Percentiles rank a stretch among this genome's conserved stretches.
phyloP scores from a whole-genome alignment of 1,140 invertebrate species.

The Drosophila bifasciata region DNA sequence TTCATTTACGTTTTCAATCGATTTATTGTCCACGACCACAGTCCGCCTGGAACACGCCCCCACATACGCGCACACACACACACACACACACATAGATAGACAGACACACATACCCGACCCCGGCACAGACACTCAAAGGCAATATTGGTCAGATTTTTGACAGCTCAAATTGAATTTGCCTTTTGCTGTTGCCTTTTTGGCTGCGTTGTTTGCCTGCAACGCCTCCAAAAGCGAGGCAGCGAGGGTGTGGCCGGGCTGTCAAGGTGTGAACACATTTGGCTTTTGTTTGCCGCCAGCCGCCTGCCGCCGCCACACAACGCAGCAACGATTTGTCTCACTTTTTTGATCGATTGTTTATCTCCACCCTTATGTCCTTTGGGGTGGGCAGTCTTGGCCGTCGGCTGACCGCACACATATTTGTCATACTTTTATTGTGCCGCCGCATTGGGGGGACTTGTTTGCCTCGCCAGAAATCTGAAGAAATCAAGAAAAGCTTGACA shows the following conservation, averaged over 20 bases:
- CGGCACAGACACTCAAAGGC: constrained; percentile 54
- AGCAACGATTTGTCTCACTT: constrained; percentile 69
- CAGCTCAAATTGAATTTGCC: constrained; percentile 81
- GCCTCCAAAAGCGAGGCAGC: constrained; percentile 27
- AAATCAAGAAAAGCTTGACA: constrained; percentile 29
- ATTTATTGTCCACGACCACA: constrained; percentile 64
- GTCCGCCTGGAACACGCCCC: constrained; percentile 19
- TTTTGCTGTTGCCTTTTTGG: constrained; percentile 61
- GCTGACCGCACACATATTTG: constrained; percentile 55
- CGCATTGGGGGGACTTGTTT: constrained; percentile 11
- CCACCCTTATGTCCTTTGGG: background rate
- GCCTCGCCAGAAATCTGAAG: too few relatives aligned
- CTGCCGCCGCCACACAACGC: constrained; percentile 46
- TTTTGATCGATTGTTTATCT: constrained; percentile 76
- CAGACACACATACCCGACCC: background rate
- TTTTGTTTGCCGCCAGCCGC: constrained; percentile 73
- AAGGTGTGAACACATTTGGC: constrained; percentile 74
- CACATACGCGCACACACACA: constrained; percentile 8
- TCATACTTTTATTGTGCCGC: constrained; percentile 33
- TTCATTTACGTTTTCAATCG: constrained; percentile 81
- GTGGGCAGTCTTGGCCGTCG: background rate
- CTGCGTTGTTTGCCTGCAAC: constrained; percentile 69
- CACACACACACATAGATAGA: constrained; percentile 32
- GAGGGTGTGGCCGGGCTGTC: constrained; percentile 44
- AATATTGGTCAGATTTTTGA: constrained; percentile 83